A percentile compares a stretch with the other conserved stretches of the same genome.
Conservation (phyloP, 2,113 vertebrate genomes). For the Cephalopholis sonnerati region DNA sequence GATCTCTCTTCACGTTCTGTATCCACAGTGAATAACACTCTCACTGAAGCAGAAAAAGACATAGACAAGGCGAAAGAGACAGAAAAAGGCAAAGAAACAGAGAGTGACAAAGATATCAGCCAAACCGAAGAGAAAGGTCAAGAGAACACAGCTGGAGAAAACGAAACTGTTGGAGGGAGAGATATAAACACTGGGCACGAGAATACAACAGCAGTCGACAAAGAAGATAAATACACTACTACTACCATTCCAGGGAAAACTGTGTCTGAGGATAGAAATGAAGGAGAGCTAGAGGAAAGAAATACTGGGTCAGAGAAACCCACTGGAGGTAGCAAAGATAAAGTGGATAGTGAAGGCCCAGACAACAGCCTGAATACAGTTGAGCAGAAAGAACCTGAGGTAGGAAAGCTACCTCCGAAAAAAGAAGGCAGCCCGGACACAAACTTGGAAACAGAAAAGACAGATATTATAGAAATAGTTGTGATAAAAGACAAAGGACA, state of each 20-base stretch:
- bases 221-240: conserved; percentile 61
- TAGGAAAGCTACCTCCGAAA: conserved; percentile 36
- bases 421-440: conserved; percentile 38
- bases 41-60: conserved; percentile 73
- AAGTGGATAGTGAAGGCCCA: conserved; percentile 43
- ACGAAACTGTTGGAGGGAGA: conserved; percentile 37
- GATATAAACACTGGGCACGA: conserved; percentile 47
- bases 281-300: conserved; percentile 53
- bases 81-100: conserved; percentile 44
- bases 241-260: conserved; percentile 58
- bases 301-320: conserved; percentile 54
- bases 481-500: conserved; percentile 77
- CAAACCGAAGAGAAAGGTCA: conserved; percentile 58
- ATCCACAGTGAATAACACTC: conserved; percentile 79
- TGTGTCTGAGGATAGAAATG: conserved; percentile 40
- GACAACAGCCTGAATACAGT: conserved; percentile 66
- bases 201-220: conserved; percentile 61
- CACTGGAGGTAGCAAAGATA: conserved; percentile 50
- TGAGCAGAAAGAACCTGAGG: conserved; percentile 52
- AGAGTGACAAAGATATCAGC: conserved; percentile 55
- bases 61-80: conserved; percentile 55
- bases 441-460: conserved; percentile 45
- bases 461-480: conserved; percentile 45
- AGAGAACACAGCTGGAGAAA: conserved; percentile 50
- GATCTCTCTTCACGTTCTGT: conserved; percentile 20